phyloP scores from a whole-genome alignment of 2,888 invertebrate species.

The Agrotis ipsilon region DNA sequence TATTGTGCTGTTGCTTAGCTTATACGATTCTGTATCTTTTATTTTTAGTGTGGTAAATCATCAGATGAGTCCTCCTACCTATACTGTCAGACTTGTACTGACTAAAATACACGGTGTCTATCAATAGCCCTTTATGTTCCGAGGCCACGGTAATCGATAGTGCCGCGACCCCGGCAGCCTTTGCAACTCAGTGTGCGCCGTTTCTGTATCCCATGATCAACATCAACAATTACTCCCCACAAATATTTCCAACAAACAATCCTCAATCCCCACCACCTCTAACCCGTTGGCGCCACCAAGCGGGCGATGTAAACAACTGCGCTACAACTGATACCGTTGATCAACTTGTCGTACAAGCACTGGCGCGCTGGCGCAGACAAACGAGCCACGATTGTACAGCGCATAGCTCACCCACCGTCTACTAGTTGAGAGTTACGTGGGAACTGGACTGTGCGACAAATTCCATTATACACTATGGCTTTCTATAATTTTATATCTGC shows the following conservation, averaged over 20 bases:
- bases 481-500: too few species aligned
- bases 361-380: constrained; percentile 16
- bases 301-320: constrained; percentile 14
- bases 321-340: constrained; percentile 36
- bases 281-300: constrained; percentile 6
- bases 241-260: too few species aligned
- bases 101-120: too few species aligned
- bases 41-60: too few species aligned
- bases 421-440: constrained; percentile 17
- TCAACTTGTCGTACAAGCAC: background rate
- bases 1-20: too few species aligned
- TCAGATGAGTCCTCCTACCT: too few species aligned
- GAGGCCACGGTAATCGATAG: too few species aligned
- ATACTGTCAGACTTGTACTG: too few species aligned
- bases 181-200: too few species aligned
- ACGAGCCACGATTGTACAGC: background rate
- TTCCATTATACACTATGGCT: background rate
- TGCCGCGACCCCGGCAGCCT: too few species aligned
- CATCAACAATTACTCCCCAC: background rate
- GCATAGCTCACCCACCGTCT: constrained; percentile 24
- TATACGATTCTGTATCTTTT: background rate
- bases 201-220: too few species aligned
- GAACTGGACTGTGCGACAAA: constrained; percentile 15
- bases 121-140: too few species aligned
- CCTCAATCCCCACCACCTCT: background rate